A percentile compares a stretch with the other conserved stretches of the same genome.
Evolutionary conservation across 2,888 invertebrate genomes (phyloP).

Genomic region (Temnothorax rugatulus): DNA sequence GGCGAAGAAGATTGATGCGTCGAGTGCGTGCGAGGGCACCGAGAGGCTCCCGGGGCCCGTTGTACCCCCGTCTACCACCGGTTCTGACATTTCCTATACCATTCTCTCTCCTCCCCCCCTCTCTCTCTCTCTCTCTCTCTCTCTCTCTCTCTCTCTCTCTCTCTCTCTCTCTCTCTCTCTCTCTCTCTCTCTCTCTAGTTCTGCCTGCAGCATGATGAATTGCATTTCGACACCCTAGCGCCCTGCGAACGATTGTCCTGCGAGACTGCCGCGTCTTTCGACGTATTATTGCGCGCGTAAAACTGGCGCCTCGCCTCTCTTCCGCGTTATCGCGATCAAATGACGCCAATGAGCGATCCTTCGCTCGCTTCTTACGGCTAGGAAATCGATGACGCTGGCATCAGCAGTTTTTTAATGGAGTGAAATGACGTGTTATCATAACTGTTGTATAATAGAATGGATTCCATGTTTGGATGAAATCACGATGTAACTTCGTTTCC

Average conservation of each 20-base stretch:
- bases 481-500: background rate
- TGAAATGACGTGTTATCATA: background rate
- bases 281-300: conserved; percentile 68
- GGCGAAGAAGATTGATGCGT: conserved; percentile 85
- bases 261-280: conserved; percentile 77
- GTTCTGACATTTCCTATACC: conserved; percentile 37
- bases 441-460: background rate
- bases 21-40: conserved; percentile 79
- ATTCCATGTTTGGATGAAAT: background rate
- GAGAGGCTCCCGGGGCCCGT: conserved; percentile 53
- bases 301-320: conserved; percentile 60
- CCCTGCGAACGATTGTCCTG: conserved; percentile 68
- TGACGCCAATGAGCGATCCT: conserved; percentile 43
- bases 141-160: conserved; percentile 15
- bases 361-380: background rate
- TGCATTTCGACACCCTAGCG: conserved; percentile 80
- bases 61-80: conserved; percentile 50
- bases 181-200: conserved; percentile 30
- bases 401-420: conserved; percentile 12
- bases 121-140: too few relatives aligned
- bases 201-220: conserved; percentile 78
- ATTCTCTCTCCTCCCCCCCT: conserved; percentile 10
- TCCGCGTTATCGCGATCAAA: conserved; percentile 46
- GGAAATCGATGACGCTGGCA: conserved; percentile 33
- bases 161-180: conserved; percentile 11